Conservation (phyloP, 2,797 vertebrate species). For the Micropoecilia bifurca region DNA sequence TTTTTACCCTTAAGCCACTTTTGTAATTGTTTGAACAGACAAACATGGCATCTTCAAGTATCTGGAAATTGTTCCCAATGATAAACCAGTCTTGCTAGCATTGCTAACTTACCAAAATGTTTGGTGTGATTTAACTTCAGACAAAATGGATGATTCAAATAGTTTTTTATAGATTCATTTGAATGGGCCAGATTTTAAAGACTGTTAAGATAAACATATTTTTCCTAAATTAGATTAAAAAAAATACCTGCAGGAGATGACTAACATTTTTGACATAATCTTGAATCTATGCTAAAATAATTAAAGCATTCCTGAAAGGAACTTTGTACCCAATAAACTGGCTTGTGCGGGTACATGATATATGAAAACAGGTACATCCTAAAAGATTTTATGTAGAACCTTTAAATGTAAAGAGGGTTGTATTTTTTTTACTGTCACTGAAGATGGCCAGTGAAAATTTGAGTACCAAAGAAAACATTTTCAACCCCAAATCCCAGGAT, state of each 20-base stretch:
- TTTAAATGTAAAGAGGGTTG: not conserved
- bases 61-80: too few species aligned
- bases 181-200: conserved; percentile 17
- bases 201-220: conserved; percentile 28
- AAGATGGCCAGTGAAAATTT: not conserved
- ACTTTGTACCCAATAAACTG: not conserved
- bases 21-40: too few species aligned
- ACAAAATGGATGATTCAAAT: not conserved
- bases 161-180: conserved; percentile 14
- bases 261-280: not conserved
- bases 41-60: too few species aligned
- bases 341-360: not conserved
- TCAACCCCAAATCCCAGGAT: conserved; percentile 25
- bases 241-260: conserved; percentile 3
- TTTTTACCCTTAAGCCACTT: too few species aligned
- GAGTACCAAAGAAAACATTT: conserved; percentile 14
- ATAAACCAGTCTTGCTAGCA: too few species aligned
- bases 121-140: not conserved
- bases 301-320: not conserved
- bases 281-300: not conserved
- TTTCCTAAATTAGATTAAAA: conserved; percentile 22
- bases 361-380: not conserved
- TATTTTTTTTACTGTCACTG: not conserved
- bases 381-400: not conserved
- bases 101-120: not conserved